Evolutionary conservation across 2,888 invertebrate species (phyloP).

Genomic region (Leptopilina drosophilae): DNA sequence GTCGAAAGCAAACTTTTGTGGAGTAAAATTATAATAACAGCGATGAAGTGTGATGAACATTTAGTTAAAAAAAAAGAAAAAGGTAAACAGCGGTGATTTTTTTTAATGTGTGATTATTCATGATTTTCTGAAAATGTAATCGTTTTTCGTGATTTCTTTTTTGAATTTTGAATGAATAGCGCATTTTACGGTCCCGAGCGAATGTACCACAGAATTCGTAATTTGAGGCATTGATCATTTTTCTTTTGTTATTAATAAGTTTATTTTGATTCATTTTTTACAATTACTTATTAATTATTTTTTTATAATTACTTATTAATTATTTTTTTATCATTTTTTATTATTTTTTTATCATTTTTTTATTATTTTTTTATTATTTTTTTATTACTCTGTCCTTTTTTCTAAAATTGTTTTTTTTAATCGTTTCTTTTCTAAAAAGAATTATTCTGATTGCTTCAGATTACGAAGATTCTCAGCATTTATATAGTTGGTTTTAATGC

Average conservation of each 20-base stretch:
- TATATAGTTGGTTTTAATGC: neutral
- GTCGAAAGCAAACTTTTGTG: constrained; percentile 49
- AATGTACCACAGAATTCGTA: constrained; percentile 15
- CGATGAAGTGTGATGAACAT: constrained; percentile 27
- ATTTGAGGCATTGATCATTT: neutral
- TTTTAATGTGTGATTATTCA: constrained; percentile 13
- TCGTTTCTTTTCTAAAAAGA: no score
- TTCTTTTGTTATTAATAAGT: neutral
- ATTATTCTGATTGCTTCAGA: neutral
- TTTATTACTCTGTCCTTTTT: neutral
- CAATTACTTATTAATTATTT: no score
- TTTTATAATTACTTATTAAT: no score
- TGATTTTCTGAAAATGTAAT: constrained; percentile 16
- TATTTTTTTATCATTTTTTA: no score
- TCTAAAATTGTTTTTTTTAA: neutral
- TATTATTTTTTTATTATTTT: no score
- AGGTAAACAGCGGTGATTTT: constrained; percentile 7
- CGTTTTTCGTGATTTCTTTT: neutral
- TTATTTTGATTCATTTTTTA: no score
- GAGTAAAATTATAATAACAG: constrained; percentile 43
- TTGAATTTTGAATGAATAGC: constrained; percentile 1
- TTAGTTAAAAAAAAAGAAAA: neutral
- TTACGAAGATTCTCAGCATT: constrained; percentile 20
- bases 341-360: no score
- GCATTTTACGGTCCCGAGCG: neutral